These are phyloP conservation scores for Betta splendens DNA, from an alignment of 2,797 vertebrate genomes.

Conservation along the genomic window DNA sequence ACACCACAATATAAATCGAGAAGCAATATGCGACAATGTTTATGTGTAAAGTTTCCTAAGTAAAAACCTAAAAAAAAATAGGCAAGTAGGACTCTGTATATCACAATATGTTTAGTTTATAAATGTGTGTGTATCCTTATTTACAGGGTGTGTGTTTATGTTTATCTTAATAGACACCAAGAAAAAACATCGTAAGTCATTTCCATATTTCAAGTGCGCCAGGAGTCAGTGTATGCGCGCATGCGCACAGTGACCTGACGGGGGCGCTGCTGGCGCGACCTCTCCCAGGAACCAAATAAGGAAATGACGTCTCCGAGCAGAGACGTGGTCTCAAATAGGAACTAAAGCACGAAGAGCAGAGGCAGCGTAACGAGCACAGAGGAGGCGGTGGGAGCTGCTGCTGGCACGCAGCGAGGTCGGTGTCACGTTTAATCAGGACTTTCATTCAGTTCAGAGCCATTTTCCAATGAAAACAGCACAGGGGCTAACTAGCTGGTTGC, in stretches of 20 bases:
- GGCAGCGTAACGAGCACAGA: constrained; percentile 4
- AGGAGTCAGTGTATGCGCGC: no score
- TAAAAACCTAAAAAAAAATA: no score
- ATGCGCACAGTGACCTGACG: neutral
- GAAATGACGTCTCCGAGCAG: constrained; percentile 73
- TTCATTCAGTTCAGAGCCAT: neutral
- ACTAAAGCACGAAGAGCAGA: neutral
- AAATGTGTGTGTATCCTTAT: no score
- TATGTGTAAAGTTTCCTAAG: no score
- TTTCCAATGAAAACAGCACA: neutral
- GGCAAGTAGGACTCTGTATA: no score
- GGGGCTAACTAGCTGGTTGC: neutral
- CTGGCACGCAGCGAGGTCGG: constrained; percentile 37
- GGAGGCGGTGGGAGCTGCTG: neutral
- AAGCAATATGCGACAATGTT: no score
- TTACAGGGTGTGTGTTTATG: no score
- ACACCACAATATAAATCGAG: no score
- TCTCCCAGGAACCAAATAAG: constrained; percentile 60
- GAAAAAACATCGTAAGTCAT: no score
- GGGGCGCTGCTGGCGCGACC: constrained; percentile 26
- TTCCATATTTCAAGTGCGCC: no score
- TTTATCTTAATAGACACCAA: no score
- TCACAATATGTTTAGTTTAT: no score
- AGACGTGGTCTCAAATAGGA: constrained; percentile 42
- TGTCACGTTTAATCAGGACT: neutral